Evolutionary conservation across 2,888 invertebrate genomes (phyloP).

Genomic region (Cheilosia variabilis): DNA sequence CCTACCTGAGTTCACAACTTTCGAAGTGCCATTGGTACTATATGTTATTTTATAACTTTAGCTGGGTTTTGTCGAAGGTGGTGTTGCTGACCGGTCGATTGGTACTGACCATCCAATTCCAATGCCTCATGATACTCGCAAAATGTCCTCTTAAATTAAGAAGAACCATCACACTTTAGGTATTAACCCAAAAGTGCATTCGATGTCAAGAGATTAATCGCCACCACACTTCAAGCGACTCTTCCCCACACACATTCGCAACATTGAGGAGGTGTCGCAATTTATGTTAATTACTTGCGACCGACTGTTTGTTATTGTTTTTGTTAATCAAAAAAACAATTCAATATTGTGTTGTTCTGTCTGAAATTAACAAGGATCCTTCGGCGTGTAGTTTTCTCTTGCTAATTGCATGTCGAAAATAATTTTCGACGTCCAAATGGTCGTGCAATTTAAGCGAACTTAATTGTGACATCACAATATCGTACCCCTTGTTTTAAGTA

Average conservation of each 20-base stretch:
- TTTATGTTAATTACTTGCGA: constrained; percentile 35
- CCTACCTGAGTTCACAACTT: too few relatives aligned
- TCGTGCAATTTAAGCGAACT: constrained; percentile 32
- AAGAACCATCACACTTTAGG: too few relatives aligned
- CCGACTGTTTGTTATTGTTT: constrained; percentile 47
- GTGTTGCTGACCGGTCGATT: too few relatives aligned
- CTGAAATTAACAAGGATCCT: constrained; percentile 50
- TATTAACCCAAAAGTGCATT: neutral
- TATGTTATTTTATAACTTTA: too few relatives aligned
- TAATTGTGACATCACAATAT: constrained; percentile 47
- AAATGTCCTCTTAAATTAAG: too few relatives aligned
- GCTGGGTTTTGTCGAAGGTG: too few relatives aligned
- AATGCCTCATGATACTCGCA: too few relatives aligned
- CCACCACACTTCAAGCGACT: neutral
- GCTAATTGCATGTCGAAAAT: constrained; percentile 37
- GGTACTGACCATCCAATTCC: too few relatives aligned
- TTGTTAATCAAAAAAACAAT: constrained; percentile 44
- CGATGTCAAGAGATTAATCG: constrained; percentile 30
- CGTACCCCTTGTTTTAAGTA: constrained; percentile 5
- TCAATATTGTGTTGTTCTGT: constrained; percentile 19
- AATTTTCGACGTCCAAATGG: constrained; percentile 23
- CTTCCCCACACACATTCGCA: neutral
- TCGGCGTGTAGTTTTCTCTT: neutral
- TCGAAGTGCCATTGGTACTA: too few relatives aligned
- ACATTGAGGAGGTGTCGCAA: constrained; percentile 28